Evolutionary conservation across 2,888 invertebrate species (phyloP).

Genomic region (Eupithecia exiguata): DNA sequence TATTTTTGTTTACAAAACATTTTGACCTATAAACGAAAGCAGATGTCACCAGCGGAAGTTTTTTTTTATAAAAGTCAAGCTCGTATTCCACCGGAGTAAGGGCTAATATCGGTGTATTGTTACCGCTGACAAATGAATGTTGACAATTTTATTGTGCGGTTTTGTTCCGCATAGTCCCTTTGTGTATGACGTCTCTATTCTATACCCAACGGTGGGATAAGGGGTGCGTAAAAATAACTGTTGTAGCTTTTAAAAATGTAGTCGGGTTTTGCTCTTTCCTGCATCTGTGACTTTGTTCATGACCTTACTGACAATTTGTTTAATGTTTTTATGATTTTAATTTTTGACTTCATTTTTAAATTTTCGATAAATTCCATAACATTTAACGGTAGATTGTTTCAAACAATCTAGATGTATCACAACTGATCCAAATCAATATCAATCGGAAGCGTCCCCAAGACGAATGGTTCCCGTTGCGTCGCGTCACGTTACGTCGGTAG

Average conservation of each 20-base stretch:
- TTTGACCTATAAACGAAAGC: slow-evolving; percentile 75
- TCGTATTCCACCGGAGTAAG: slow-evolving; percentile 55
- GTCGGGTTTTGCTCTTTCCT: not conserved
- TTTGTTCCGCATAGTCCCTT: slow-evolving; percentile 50
- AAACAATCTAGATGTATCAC: not conserved
- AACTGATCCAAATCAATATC: not conserved
- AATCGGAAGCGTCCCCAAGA: not conserved
- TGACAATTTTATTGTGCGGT: slow-evolving; percentile 78
- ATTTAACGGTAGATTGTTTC: not conserved
- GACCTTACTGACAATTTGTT: not conserved
- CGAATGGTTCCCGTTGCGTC: too few relatives aligned
- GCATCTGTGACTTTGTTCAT: not conserved
- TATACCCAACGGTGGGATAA: slow-evolving; percentile 39
- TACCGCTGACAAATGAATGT: slow-evolving; percentile 75
- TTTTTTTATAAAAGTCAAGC: slow-evolving; percentile 59
- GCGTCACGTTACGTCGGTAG: too few relatives aligned
- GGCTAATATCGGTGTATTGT: slow-evolving; percentile 51
- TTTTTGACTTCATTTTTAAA: not conserved
- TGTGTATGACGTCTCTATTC: slow-evolving; percentile 73
- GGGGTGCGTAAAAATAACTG: slow-evolving; percentile 29
- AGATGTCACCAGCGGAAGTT: slow-evolving; percentile 66
- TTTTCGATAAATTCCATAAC: not conserved
- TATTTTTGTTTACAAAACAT: slow-evolving; percentile 70
- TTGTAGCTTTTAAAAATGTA: not conserved
- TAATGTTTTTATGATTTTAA: not conserved